Conservation (phyloP, 1,140 invertebrate genomes). For the Panagrolaimus sp. region DNA sequence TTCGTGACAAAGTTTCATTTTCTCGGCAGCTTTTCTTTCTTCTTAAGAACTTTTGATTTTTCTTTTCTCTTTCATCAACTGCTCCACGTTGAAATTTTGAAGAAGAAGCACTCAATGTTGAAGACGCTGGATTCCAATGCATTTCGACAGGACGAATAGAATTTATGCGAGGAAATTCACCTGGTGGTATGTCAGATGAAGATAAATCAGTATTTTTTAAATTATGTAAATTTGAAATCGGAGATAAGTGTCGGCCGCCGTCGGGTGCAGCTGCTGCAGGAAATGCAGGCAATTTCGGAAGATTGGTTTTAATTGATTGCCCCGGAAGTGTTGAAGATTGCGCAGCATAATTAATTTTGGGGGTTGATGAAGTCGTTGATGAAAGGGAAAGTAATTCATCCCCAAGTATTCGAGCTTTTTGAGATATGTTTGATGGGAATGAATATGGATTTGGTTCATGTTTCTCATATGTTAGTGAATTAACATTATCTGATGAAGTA, state of each 20-base stretch:
- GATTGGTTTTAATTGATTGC: background rate
- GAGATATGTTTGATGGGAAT: background rate
- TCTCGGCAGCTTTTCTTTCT: background rate
- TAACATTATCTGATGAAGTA: too few relatives aligned
- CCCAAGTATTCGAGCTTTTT: background rate
- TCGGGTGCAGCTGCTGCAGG: background rate
- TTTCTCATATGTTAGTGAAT: background rate
- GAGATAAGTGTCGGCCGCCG: too few relatives aligned
- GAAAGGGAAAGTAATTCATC: too few relatives aligned
- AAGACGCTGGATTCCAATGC: background rate
- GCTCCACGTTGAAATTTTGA: background rate
- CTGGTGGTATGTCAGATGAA: background rate
- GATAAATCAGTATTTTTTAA: too few relatives aligned
- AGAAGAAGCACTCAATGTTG: background rate
- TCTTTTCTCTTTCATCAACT: constrained; percentile 7
- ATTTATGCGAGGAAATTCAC: background rate
- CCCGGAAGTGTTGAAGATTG: background rate
- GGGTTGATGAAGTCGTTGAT: background rate
- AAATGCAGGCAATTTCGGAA: background rate
- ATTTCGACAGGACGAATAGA: background rate
- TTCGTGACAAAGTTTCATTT: too few relatives aligned
- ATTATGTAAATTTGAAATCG: too few relatives aligned
- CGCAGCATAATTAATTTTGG: background rate
- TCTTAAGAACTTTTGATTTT: background rate
- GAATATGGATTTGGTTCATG: background rate